Evolutionary conservation across 2,888 invertebrate species (phyloP).

Genomic region (Drosophila buzzatii): DNA sequence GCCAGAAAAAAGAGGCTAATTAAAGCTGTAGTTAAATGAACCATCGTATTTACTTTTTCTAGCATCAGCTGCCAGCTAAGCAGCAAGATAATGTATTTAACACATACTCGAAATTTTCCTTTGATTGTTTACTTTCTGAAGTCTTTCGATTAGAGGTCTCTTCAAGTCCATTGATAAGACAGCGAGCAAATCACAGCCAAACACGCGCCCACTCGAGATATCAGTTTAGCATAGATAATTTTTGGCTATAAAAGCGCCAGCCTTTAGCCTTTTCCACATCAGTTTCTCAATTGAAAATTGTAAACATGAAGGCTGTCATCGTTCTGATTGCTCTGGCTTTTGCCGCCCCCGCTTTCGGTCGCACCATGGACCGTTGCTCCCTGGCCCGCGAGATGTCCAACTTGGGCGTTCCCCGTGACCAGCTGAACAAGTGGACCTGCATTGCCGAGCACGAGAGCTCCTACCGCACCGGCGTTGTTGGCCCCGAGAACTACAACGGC

Average conservation of each 20-base stretch:
- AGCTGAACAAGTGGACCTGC: conserved; percentile 75
- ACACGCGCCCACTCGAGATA: conserved; percentile 15
- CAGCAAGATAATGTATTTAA: background rate
- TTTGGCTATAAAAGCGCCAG: conserved; percentile 37
- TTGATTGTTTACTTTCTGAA: background rate
- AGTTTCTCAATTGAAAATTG: conserved; percentile 30
- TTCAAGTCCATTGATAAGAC: background rate
- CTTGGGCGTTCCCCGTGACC: conserved; percentile 67
- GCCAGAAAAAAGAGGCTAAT: conserved; percentile 11
- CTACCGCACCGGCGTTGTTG: conserved; percentile 85
- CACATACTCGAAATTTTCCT: background rate
- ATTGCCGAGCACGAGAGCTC: conserved; percentile 77
- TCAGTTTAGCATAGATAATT: conserved; percentile 5
- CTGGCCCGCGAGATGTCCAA: conserved; percentile 73
- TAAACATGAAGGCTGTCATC: conserved; percentile 57
- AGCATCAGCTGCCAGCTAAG: background rate
- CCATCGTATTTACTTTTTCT: background rate
- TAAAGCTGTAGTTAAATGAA: background rate
- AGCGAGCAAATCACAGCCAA: background rate
- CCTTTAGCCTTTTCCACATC: conserved; percentile 11
- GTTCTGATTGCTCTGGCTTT: conserved; percentile 58
- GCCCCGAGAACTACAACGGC: conserved; percentile 85
- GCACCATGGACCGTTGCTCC: conserved; percentile 68
- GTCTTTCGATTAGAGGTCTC: background rate
- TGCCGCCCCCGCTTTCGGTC: conserved; percentile 61